These are phyloP conservation scores for Camelus dromedarius DNA, from an alignment of 2,113 vertebrate species.

Conservation along the genomic window DNA sequence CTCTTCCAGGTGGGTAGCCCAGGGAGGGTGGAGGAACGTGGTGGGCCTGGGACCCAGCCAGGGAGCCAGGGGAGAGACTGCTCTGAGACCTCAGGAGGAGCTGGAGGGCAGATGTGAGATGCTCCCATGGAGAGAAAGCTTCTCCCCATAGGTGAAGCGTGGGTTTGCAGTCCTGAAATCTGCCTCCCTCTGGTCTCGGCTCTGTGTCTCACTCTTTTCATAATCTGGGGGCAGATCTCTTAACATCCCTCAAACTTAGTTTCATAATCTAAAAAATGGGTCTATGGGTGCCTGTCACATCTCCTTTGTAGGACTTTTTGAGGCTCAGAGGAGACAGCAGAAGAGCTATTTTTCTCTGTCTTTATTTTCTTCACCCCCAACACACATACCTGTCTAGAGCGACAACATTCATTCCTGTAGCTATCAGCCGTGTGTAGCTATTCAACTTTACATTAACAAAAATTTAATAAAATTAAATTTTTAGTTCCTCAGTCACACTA, in stretches of 20 bases:
- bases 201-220: not conserved
- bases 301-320: not conserved
- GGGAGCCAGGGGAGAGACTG: not conserved
- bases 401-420: not conserved
- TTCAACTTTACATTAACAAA: slow-evolving; percentile 1
- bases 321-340: not conserved
- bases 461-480: not conserved
- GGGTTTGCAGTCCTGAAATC: not conserved
- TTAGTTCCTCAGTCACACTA: not conserved
- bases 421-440: not conserved
- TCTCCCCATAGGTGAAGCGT: not conserved
- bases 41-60: fast-evolving
- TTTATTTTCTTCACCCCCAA: slow-evolving; percentile 35
- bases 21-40: too few relatives aligned
- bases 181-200: not conserved
- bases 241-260: not conserved
- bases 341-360: not conserved
- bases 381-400: not conserved
- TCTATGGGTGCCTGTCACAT: not conserved
- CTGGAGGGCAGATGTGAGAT: not conserved
- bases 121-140: not conserved
- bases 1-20: slow-evolving; percentile 92
- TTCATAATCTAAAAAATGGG: not conserved
- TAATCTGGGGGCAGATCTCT: not conserved
- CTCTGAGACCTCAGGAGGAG: not conserved